Evolutionary conservation across 1,140 invertebrate genomes (phyloP).

Genomic region (Harlomillsia oculata): DNA sequence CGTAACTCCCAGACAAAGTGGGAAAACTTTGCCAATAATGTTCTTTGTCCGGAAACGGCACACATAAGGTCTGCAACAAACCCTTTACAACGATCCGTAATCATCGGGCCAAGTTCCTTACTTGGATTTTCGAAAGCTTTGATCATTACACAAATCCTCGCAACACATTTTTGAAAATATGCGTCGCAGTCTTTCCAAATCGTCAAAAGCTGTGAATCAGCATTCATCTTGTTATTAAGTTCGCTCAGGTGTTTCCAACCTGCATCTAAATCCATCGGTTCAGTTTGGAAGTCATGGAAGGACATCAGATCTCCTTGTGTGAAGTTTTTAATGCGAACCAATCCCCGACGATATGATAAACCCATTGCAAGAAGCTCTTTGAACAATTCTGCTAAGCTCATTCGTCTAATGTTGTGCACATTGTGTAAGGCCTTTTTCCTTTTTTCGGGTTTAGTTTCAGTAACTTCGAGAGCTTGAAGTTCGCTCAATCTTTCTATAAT

Average conservation of each 20-base stretch:
- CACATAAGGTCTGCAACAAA: slow-evolving; percentile 57
- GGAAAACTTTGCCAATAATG: slow-evolving; percentile 17
- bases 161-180: slow-evolving; percentile 64
- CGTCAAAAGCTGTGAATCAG: slow-evolving; percentile 47
- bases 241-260: slow-evolving; percentile 35
- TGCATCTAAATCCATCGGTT: slow-evolving; percentile 52
- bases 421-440: slow-evolving; percentile 58
- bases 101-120: slow-evolving; percentile 65
- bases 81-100: slow-evolving; percentile 74
- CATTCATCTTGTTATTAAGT: slow-evolving; percentile 16
- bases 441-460: slow-evolving; percentile 45
- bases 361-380: slow-evolving; percentile 61
- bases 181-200: slow-evolving; percentile 64
- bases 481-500: slow-evolving; percentile 52
- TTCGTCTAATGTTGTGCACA: slow-evolving; percentile 72
- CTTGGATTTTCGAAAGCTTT: slow-evolving; percentile 54
- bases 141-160: slow-evolving; percentile 56
- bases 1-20: slow-evolving; percentile 22
- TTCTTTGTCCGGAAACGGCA: slow-evolving; percentile 5
- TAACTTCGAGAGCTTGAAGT: slow-evolving; percentile 53
- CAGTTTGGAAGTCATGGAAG: slow-evolving; percentile 37
- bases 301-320: background rate
- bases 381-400: slow-evolving; percentile 72
- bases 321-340: slow-evolving; percentile 46
- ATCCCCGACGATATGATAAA: slow-evolving; percentile 67